Evolutionary conservation across 2,888 invertebrate genomes (phyloP), one percentile per base, ranked within the genome.

Genomic region (Dorcus hopei): DNA sequence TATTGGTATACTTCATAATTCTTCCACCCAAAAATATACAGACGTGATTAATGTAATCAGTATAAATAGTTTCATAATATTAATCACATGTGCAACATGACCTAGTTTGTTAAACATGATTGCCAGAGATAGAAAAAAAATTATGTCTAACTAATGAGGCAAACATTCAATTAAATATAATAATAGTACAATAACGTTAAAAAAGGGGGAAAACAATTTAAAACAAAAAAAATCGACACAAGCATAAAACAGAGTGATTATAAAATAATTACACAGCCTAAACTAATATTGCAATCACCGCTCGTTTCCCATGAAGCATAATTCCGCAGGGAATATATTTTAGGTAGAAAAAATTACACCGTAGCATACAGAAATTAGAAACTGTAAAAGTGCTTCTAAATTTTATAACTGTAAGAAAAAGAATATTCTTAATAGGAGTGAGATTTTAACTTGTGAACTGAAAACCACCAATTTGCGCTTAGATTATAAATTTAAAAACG

Each of bases 21-120:
- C 78, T 79, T 77, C 79, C 78, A 78, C 79, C 76, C 77, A 75
- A 74, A 54, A 66, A 75, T 78, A 79, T 77, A 80, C 79, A 80
- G 75, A 77, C 76, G 79, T 80, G 81, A 81, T 81, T 81, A 81
- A 81, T 81, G 79, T 81, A 81, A 81, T 81, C 81, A 79, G 77
- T 79, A 79, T 76, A 78, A 76, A 69, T 75, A 70, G 47, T 42
- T 74, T 71, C 72, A 62, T 69, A 73, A 76, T 77, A 75, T 76
- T 74, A 77, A 78, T 77, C 77, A 79, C 80, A 80, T 80, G 80
- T 80, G 80, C 80, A 80, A 81, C 80, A 81, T 81, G 80, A 78
- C 72, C 71, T 66, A 68, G 61, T 68, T 64, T 68, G 64, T 70
- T 64, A 65, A 72, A 71, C 68, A 74, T 72, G 73, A 74, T 72